phyloP scores from a whole-genome alignment of 2,888 invertebrate genomes.

The Acronicta aceris region DNA sequence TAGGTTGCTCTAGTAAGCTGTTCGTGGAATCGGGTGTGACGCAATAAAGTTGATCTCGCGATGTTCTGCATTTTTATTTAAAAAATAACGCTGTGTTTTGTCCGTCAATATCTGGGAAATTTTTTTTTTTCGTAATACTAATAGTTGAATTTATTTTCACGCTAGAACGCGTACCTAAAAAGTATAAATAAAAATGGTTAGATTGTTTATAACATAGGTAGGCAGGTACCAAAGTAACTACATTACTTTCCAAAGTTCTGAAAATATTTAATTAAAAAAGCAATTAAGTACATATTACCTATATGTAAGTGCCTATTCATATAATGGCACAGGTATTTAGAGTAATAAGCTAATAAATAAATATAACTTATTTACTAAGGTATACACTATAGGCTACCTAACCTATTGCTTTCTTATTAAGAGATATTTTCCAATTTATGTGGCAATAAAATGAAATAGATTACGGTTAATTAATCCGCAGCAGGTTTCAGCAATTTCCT shows the following conservation, averaged over 20 bases:
- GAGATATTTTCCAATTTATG: conserved; percentile 24
- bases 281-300: too few species aligned
- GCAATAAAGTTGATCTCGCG: conserved; percentile 7
- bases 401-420: conserved; percentile 41
- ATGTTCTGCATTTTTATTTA: background rate
- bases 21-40: conserved; percentile 18
- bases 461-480: conserved; percentile 46
- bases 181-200: too few species aligned
- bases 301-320: background rate
- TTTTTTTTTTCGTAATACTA: too few species aligned
- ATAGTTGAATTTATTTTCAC: background rate
- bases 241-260: too few species aligned
- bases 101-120: too few species aligned
- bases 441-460: conserved; percentile 41
- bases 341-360: background rate
- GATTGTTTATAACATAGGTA: too few species aligned
- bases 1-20: conserved; percentile 12
- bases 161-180: too few species aligned
- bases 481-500: conserved; percentile 28
- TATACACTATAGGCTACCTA: background rate
- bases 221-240: too few species aligned
- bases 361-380: conserved; percentile 2
- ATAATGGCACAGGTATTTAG: background rate
- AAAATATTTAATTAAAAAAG: too few species aligned
- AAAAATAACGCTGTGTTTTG: too few species aligned